Conservation (phyloP, 2,797 vertebrate species). For the Glyptemys insculpta region DNA sequence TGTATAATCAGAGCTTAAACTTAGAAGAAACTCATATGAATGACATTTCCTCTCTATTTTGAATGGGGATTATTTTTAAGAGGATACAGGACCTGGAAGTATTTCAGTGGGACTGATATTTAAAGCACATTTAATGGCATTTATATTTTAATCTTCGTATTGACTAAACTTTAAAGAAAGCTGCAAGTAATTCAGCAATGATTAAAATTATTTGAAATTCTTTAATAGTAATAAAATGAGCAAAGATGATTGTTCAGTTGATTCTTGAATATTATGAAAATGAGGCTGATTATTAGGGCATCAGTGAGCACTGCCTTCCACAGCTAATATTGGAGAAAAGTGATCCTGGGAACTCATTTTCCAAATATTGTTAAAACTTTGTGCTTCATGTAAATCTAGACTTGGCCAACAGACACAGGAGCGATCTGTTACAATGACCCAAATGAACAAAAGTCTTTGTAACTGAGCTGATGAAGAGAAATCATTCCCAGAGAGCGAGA, state of each 20-base stretch:
- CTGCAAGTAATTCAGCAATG: conserved; percentile 71
- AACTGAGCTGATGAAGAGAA: conserved; percentile 5
- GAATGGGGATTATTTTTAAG: conserved; percentile 84
- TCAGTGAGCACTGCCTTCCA: not conserved
- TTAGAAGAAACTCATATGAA: conserved; percentile 76
- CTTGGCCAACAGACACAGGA: not conserved
- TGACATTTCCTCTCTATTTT: conserved; percentile 83
- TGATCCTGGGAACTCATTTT: not conserved
- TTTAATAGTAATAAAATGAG: conserved; percentile 63
- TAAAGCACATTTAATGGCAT: conserved; percentile 85
- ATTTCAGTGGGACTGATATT: conserved; percentile 82
- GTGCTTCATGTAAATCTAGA: not conserved
- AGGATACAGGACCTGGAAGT: conserved; percentile 82
- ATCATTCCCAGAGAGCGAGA: not conserved
- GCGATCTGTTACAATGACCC: not conserved
- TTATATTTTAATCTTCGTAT: conserved; percentile 86
- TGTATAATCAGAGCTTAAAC: conserved; percentile 82
- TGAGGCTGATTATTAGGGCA: not conserved
- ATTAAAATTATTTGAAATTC: conserved; percentile 75
- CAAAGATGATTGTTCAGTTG: conserved; percentile 14
- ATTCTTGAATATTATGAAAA: not conserved
- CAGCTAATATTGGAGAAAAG: not conserved
- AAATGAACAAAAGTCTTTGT: not conserved
- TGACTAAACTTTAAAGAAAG: conserved; percentile 80
- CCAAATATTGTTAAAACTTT: not conserved